A percentile compares a stretch with the other conserved stretches of the same genome.
These are phyloP conservation scores for Malacosoma neustria DNA, from an alignment of 2,888 invertebrate species.

Conservation along the genomic window DNA sequence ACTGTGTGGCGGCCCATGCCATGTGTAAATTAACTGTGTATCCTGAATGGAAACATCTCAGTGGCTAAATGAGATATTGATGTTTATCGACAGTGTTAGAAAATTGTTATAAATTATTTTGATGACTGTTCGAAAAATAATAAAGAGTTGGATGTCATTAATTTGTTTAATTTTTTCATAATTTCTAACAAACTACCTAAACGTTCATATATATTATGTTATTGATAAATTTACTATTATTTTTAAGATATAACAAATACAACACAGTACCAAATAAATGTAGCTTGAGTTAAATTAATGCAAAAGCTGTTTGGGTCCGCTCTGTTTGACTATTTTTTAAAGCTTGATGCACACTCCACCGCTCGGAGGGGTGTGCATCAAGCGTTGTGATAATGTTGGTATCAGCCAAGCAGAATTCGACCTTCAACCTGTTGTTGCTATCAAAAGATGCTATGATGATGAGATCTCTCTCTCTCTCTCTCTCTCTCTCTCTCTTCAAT, in stretches of 20 bases:
- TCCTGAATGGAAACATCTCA: conserved; percentile 60
- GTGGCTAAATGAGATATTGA: conserved; percentile 69
- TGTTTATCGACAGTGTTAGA: conserved; percentile 75
- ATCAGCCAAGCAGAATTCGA: too few species aligned
- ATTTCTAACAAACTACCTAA: background rate
- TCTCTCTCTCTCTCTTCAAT: too few species aligned
- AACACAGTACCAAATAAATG: background rate
- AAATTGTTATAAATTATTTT: conserved; percentile 78
- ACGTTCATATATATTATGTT: background rate
- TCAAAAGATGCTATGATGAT: too few species aligned
- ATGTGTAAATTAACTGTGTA: conserved; percentile 52
- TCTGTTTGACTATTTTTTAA: too few species aligned
- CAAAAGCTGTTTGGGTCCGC: too few species aligned
- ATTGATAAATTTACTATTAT: background rate
- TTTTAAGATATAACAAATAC: too few species aligned
- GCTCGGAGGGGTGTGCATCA: too few species aligned
- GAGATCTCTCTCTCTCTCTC: too few species aligned
- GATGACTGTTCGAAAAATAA: conserved; percentile 77
- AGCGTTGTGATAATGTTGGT: too few species aligned
- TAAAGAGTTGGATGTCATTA: conserved; percentile 76
- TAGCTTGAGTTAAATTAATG: too few species aligned
- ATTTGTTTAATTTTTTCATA: conserved; percentile 36
- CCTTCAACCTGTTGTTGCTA: too few species aligned
- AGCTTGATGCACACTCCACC: too few species aligned
- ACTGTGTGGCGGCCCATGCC: conserved; percentile 54